These are phyloP conservation scores for Riptortus pedestris DNA, from an alignment of 1,140 invertebrate genomes.

Conservation along the genomic window DNA sequence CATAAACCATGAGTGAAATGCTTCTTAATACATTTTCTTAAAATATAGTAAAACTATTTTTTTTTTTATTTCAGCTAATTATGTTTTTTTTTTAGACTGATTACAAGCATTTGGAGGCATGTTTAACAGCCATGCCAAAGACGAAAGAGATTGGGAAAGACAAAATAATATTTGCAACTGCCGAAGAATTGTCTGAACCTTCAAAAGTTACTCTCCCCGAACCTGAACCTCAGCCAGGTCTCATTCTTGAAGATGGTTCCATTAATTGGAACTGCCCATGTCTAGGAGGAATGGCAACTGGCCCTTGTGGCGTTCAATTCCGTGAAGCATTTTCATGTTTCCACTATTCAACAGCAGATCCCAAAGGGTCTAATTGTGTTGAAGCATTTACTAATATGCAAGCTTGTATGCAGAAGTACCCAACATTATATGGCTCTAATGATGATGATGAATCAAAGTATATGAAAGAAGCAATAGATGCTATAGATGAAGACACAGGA, in stretches of 20 bases:
- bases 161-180: conserved; percentile 68
- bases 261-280: conserved; percentile 98
- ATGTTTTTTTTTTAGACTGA: too few species aligned
- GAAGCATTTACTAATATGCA: conserved; percentile 85
- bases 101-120: too few species aligned
- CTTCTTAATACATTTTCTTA: too few species aligned
- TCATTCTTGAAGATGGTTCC: conserved; percentile 75
- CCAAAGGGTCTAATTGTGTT: conserved; percentile 66
- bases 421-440: conserved; percentile 66
- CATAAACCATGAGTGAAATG: too few species aligned
- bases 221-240: conserved; percentile 60
- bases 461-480: too few species aligned
- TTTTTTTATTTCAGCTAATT: too few species aligned
- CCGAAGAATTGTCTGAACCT: conserved; percentile 64
- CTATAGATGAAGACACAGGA: neutral
- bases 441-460: conserved; percentile 38
- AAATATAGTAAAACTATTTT: too few species aligned
- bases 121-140: conserved; percentile 37
- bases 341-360: conserved; percentile 61
- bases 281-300: conserved; percentile 87
- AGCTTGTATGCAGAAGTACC: conserved; percentile 82
- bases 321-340: conserved; percentile 90
- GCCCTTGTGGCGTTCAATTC: conserved; percentile 87
- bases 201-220: conserved; percentile 60
- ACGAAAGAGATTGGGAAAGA: conserved; percentile 57